Percentiles rank a stretch among this genome's conserved stretches.
phyloP scores from a whole-genome alignment of 2,797 vertebrate species.

The Liasis olivaceus region DNA sequence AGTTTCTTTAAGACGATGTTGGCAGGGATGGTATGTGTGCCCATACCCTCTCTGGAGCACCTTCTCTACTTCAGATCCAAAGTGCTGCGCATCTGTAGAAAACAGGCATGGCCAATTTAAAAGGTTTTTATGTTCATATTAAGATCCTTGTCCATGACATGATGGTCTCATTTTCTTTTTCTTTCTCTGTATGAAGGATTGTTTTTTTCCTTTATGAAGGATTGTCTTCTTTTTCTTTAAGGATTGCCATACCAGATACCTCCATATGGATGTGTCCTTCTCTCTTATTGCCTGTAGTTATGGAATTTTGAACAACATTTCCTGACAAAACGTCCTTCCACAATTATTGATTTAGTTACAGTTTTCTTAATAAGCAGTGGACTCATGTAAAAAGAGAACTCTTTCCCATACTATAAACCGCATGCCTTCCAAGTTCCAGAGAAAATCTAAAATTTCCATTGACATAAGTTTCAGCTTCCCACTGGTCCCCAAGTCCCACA shows the following conservation, averaged over 20 bases:
- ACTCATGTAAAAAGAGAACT: neutral
- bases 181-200: neutral
- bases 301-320: neutral
- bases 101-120: neutral
- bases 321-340: neutral
- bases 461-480: rapidly evolving
- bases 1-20: neutral
- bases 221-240: neutral
- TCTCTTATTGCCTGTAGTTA: neutral
- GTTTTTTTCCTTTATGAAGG: neutral
- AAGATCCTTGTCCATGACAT: neutral
- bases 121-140: neutral
- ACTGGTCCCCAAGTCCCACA: rapidly evolving
- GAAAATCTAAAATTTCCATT: rapidly evolving
- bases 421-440: rapidly evolving
- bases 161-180: neutral
- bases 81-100: neutral
- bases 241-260: neutral
- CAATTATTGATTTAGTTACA: neutral
- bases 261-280: neutral
- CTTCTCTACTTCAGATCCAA: neutral
- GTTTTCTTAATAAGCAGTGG: neutral
- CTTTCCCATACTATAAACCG: neutral
- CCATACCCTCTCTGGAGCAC: neutral
- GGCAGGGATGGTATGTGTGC: neutral